Percentiles rank a stretch among this genome's conserved stretches.
phyloP scores from a whole-genome alignment of 2,888 invertebrate genomes.

The Drosophila parthenogenetica region DNA sequence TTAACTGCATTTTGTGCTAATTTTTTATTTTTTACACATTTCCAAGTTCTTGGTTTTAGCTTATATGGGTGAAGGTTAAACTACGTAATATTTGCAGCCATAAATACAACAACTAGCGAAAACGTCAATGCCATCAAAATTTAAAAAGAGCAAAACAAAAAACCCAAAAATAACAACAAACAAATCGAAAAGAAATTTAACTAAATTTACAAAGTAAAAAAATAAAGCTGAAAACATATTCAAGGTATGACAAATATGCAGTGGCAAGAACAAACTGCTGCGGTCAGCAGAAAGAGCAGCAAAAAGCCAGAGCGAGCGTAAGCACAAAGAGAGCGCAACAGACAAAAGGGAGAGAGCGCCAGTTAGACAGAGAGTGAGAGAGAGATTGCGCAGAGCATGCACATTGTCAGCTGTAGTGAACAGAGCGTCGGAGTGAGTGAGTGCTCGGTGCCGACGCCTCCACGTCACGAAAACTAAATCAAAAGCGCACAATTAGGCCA shows the following conservation, averaged over 20 bases:
- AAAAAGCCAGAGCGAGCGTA: constrained; percentile 9
- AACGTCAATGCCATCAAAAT: constrained; percentile 34
- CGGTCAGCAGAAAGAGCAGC: constrained; percentile 43
- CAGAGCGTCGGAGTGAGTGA: constrained; percentile 6
- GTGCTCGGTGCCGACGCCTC: constrained; percentile 20
- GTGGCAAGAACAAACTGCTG: constrained; percentile 61
- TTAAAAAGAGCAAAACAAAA: constrained; percentile 12
- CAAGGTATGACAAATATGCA: constrained; percentile 74
- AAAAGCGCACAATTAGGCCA: constrained; percentile 81
- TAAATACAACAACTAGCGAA: constrained; percentile 34
- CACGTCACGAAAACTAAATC: constrained; percentile 70
- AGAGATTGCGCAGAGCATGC: constrained; percentile 34
- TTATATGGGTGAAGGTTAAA: constrained; percentile 71
- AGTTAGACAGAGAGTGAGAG: constrained; percentile 3
- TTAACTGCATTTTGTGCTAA: too few species aligned
- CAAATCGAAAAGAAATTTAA: constrained; percentile 14
- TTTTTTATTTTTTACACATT: not conserved
- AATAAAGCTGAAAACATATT: constrained; percentile 38
- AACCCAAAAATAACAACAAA: not conserved
- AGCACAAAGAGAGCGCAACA: constrained; percentile 3
- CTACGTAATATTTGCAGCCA: constrained; percentile 54
- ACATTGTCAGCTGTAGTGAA: constrained; percentile 39
- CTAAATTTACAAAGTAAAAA: constrained; percentile 35
- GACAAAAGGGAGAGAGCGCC: constrained; percentile 4
- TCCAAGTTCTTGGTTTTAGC: constrained; percentile 24